Evolutionary conservation across 1,140 invertebrate species (phyloP), one percentile per base, ranked within the genome.

Genomic region (Manduca sexta): DNA sequence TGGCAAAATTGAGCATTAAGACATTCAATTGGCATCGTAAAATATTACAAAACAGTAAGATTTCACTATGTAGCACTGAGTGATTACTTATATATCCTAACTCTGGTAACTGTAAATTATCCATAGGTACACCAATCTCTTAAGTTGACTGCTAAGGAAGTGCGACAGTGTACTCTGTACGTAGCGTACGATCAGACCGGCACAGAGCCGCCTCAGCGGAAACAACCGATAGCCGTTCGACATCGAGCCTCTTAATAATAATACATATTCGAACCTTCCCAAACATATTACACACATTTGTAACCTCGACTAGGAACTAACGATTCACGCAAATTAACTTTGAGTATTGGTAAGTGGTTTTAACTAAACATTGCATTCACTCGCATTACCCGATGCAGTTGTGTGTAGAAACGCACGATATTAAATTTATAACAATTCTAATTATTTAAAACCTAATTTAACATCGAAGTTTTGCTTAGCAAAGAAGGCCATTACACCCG

Each of bases 1-100:
- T 85, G 82, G 82, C 82, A 85, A 83, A 79, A 82, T 85, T 85
- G 82, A 85, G 82, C 82, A 85, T 85, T 74, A 69, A 80, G 69
- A 77, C 70, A 65, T 80, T 78, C 65, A 56, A 75, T 83, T 81
- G 79, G 75, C 77, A 71, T 81, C 66, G 59, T 69, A 69, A 65
- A 68, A 61, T 55, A 66, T 68, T 68, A 76, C 57, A 66, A 60
- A 38, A 59, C 52, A 64, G 64, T 71, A 73, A 69, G 62, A 68
- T 57, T 70, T 64, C 56, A 72, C 72, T 74, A 69, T 52, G 76
- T 66, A 78, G 72, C 67, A 60, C 64, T 69, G 74, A 56, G 60
- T 71, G 58, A 70, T 64, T 72, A 75, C 69, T 60, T 47, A 71
- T 59, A 73, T 73, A 81, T 64, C 55, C 75, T 81, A 81, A 69